Base-by-base conservation (phyloP, 2,888 invertebrate species). In the Litoditis marina region DNA sequence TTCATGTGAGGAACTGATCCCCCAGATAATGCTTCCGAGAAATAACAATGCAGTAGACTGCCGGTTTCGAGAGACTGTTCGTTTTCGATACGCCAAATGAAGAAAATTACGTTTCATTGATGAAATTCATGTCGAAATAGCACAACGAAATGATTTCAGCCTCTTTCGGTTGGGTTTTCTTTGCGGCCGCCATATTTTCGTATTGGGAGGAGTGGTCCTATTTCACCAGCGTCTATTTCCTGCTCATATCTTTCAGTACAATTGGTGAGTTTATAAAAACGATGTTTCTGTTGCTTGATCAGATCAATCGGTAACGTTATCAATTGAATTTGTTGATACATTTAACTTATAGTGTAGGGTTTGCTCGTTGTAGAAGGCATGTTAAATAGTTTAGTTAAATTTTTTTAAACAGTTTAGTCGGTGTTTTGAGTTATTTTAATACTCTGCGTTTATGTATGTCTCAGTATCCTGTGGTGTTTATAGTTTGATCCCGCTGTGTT, bases 131-230 rank as follows among this genome's bases (percentile, higher is more conserved):
- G 47, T 8, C 25, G 8, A 47, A 44, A 25, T 5, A 53, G 16
- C 4, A 32, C 55, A 7, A 46, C 6, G 2, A 27, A 51, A 32
- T 88, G 90, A 60, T 90, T 93, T 73, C 91, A 94, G 88, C 65
- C 0, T 70, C 73, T 13, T 89, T 92, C 74, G 89, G 90, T 81
- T 90, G 90, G 84, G 89, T 92, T 61, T 88, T 91, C 81, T 90
- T 92, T 60, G 94, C 95, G 16, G 93, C 94, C 1, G 87, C 91
- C 82, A 87, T 95, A 52, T 96, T 96, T 84, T 79, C 80, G 57
- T 47, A 79, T 8, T 80, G 79, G 68, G 82, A 82, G 53, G 78
- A 80, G 50, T 82, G 82, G 82, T 54, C 65, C 52, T 80, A 76
- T 64, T 81, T 76, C 62, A 83, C 79, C 4, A 74, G 78, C 8